These are phyloP conservation scores for Morinoia aosen DNA, from an alignment of 2,888 invertebrate species.

Conservation along the genomic window DNA sequence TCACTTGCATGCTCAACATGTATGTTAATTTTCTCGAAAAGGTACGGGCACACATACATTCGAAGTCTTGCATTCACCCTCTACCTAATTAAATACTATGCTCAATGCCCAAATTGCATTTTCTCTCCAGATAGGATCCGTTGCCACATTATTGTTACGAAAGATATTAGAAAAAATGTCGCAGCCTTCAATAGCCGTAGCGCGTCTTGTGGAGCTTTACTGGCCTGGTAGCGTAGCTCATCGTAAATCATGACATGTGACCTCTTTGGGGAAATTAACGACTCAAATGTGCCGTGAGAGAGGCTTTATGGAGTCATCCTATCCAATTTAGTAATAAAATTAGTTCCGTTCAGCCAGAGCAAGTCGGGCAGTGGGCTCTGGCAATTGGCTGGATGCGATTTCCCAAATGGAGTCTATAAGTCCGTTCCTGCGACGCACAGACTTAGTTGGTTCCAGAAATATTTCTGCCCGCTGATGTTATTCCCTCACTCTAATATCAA, in stretches of 20 bases:
- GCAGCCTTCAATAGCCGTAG: neutral
- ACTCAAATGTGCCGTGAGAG: slow-evolving; percentile 4
- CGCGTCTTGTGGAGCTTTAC: neutral
- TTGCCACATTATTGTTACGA: neutral
- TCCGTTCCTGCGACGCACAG: neutral
- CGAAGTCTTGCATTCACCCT: neutral
- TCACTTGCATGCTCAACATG: too few relatives aligned
- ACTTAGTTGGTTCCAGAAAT: neutral
- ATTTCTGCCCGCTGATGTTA: neutral
- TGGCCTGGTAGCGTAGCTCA: neutral
- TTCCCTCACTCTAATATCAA: neutral
- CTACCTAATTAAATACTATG: neutral
- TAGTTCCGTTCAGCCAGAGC: neutral
- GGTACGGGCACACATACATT: neutral
- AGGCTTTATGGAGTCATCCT: slow-evolving; percentile 3
- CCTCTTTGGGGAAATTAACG: neutral
- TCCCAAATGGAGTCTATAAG: neutral
- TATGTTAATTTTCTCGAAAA: neutral
- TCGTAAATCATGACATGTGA: neutral
- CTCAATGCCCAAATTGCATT: neutral
- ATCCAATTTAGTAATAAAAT: neutral
- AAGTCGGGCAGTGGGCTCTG: neutral
- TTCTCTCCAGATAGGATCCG: neutral
- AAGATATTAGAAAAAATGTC: neutral
- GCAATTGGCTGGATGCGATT: neutral